Percentiles rank a stretch among this genome's conserved stretches.
phyloP scores from a whole-genome alignment of 2,113 vertebrate genomes.

The Boulengeromyrus knoepffleri region DNA sequence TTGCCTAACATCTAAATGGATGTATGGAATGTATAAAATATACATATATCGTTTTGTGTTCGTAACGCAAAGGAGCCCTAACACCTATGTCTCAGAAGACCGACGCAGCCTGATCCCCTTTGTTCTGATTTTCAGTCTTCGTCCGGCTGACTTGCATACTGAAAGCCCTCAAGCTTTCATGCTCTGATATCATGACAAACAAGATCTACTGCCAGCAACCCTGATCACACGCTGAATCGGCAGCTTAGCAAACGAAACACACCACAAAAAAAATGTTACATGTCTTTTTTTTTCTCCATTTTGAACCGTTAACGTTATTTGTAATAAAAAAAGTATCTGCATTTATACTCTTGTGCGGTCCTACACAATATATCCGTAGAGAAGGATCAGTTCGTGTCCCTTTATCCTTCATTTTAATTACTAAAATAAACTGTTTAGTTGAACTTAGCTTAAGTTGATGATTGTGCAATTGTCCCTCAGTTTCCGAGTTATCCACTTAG shows the following conservation, averaged over 20 bases:
- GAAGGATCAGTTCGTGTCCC: not conserved
- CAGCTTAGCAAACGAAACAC: not conserved
- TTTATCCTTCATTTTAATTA: not conserved
- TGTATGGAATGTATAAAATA: not conserved
- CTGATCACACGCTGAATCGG: not conserved
- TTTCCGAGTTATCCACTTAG: not conserved
- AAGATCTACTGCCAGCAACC: not conserved
- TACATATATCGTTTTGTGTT: not conserved
- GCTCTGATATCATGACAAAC: not conserved
- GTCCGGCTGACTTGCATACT: not conserved
- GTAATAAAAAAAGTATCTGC: not conserved
- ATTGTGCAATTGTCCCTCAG: not conserved
- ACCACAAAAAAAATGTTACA: not conserved
- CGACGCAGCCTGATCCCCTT: not conserved
- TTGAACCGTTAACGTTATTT: not conserved
- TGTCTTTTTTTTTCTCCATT: not conserved
- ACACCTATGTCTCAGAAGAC: not conserved
- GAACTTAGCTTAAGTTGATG: not conserved
- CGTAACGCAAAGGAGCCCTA: not conserved
- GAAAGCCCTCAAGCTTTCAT: not conserved
- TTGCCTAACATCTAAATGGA: not conserved
- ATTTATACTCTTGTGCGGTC: not conserved
- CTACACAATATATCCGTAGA: not conserved
- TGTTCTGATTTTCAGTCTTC: not conserved
- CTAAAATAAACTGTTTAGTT: not conserved